Conservation (phyloP, 1,140 invertebrate species). For the Sipha flava region DNA sequence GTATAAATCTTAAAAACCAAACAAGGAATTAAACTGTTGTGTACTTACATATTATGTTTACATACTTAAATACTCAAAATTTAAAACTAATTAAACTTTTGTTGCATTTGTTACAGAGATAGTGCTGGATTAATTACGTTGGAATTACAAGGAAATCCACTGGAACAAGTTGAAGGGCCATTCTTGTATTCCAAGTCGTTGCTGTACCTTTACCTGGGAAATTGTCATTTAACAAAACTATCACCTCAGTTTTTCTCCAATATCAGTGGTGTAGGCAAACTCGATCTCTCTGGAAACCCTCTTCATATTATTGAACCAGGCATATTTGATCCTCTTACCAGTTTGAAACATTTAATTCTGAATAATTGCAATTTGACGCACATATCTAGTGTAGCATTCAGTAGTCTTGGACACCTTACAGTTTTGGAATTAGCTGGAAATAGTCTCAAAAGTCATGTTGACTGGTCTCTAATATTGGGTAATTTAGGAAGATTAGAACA, state of each 20-base stretch:
- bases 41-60: no score
- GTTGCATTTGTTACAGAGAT: conserved; percentile 48
- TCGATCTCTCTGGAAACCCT: conserved; percentile 62
- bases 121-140: conserved; percentile 58
- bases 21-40: no score
- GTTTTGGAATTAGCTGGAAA: conserved; percentile 57
- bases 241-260: conserved; percentile 58
- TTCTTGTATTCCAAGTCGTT: conserved; percentile 57
- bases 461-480: conserved; percentile 54
- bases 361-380: conserved; percentile 56
- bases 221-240: conserved; percentile 52
- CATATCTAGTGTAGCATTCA: conserved; percentile 51
- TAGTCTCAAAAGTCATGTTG: conserved; percentile 47
- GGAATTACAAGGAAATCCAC: conserved; percentile 59
- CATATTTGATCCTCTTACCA: conserved; percentile 55
- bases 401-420: conserved; percentile 52
- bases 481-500: conserved; percentile 54
- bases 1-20: no score
- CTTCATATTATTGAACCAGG: conserved; percentile 50
- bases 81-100: background rate
- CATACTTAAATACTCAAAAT: no score
- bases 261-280: conserved; percentile 54
- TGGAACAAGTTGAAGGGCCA: conserved; percentile 52
- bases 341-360: conserved; percentile 55
- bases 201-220: conserved; percentile 58